A percentile compares a stretch with the other conserved stretches of the same genome.
Evolutionary conservation across 1,140 invertebrate species (phyloP).

Genomic region (Phenacoccus solenopsis): DNA sequence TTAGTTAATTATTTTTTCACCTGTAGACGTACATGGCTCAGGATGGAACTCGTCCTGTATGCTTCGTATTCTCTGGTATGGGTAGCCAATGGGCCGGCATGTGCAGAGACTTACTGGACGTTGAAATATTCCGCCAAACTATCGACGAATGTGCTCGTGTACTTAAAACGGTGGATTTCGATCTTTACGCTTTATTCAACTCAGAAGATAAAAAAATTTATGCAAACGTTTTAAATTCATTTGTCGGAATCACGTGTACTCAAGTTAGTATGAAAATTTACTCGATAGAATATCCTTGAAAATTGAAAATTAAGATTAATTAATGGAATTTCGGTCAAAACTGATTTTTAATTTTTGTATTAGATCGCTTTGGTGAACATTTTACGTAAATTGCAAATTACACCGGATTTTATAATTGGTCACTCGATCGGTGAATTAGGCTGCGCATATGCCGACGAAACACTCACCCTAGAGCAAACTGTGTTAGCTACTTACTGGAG

Average conservation of each 20-base stretch:
- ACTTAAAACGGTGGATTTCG: slow-evolving; percentile 33
- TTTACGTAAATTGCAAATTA: slow-evolving; percentile 52
- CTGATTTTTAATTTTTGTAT: slow-evolving; percentile 35
- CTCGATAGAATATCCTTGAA: neutral
- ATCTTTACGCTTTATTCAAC: slow-evolving; percentile 41
- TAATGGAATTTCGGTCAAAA: neutral
- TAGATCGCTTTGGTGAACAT: slow-evolving; percentile 73
- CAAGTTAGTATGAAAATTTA: slow-evolving; percentile 45
- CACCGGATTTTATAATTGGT: slow-evolving; percentile 69
- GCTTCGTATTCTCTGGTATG: slow-evolving; percentile 53
- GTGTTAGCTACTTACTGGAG: slow-evolving; percentile 58
- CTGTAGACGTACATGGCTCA: neutral
- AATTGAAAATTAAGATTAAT: neutral
- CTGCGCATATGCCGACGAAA: slow-evolving; percentile 79
- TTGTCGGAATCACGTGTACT: slow-evolving; percentile 62
- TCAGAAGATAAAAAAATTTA: slow-evolving; percentile 36
- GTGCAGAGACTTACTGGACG: slow-evolving; percentile 41
- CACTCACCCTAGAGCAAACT: slow-evolving; percentile 69
- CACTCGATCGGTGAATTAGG: slow-evolving; percentile 80
- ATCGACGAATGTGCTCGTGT: slow-evolving; percentile 33
- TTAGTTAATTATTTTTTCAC: too few relatives aligned
- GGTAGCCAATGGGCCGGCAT: slow-evolving; percentile 53
- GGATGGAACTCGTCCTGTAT: slow-evolving; percentile 40
- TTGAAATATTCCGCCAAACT: slow-evolving; percentile 40
- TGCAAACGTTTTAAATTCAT: slow-evolving; percentile 41